Base-by-base conservation (phyloP, 2,888 invertebrate genomes). In the Pantelozetes paolii region DNA sequence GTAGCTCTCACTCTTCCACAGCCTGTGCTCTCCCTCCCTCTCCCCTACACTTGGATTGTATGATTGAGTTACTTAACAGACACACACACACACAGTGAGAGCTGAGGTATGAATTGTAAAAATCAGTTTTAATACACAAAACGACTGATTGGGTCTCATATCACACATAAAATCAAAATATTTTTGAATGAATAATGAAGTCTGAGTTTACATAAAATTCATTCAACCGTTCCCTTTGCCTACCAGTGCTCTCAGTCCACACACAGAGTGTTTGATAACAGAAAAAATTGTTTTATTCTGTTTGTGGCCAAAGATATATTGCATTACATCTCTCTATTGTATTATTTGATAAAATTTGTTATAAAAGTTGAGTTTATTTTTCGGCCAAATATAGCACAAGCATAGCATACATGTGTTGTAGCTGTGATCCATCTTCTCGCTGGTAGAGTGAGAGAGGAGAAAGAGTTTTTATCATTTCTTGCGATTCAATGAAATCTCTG, bases 171-270 rank as follows among this genome's bases (percentile, higher is more conserved):
- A 50, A 20, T 8, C 18, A 18, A 45, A 45, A 15, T 18, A 54
- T 20, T 9, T 36, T 13, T 5, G 15, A 62, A 62, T 62, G 62
- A 62, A 62, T 62, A 62, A 62, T 36, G 62, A 62, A 62, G 32
- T 62, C 62, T 62, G 9, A 62, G n/a, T 62, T 62, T 62, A 62
- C 62, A 62, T 62, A 36, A 62, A 62, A 62, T 20, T 62, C 62
- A 36, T 62, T 62, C 62, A 36, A 62, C 32, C 62, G 32, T 62
- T 62, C 23, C 13, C 28, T 32, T 32, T 62, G 8, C 20, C 50
- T 50, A 20, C 50, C 20, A 1, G 23, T 54, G 23, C 54, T 11
- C 50, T 20, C 45, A 18, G 6, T 45, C n/a, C 6, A 50, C 2
- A n/a, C n/a, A 50, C 18, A 50, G 8, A 20, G 26, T 45, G 8